Evolutionary conservation across 2,113 vertebrate species (phyloP).

Genomic region (Anseranas semipalmata): DNA sequence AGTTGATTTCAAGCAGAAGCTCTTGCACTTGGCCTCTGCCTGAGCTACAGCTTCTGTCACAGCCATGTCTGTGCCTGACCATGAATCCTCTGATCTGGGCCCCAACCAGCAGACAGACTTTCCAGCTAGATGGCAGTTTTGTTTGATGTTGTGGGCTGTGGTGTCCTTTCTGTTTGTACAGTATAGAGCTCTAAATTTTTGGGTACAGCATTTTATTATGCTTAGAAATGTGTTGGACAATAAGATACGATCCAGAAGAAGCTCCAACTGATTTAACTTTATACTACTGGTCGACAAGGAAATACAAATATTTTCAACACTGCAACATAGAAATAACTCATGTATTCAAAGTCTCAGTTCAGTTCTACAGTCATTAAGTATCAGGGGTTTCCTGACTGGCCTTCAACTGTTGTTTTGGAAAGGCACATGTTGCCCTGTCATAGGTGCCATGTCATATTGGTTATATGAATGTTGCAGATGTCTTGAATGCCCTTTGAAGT

Average conservation of each 20-base stretch:
- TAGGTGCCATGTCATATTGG: not conserved
- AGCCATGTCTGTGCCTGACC: not conserved
- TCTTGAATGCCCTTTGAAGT: not conserved
- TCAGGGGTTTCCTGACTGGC: not conserved
- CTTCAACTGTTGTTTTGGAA: not conserved
- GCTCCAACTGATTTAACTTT: not conserved
- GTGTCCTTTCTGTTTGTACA: not conserved
- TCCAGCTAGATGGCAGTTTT: not conserved
- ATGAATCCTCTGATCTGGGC: not conserved
- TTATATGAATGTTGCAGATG: not conserved
- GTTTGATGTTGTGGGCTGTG: not conserved
- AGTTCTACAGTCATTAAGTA: not conserved
- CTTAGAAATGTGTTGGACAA: not conserved
- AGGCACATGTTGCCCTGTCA: not conserved
- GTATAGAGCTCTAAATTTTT: not conserved
- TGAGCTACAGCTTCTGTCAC: not conserved
- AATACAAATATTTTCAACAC: not conserved
- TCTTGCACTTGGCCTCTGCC: not conserved
- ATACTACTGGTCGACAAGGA: not conserved
- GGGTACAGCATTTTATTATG: not conserved
- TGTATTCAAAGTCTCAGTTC: not conserved
- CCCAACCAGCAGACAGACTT: rapidly evolving
- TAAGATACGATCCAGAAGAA: not conserved
- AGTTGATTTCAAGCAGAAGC: not conserved
- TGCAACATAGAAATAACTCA: not conserved